Base-by-base conservation (phyloP, 2,888 invertebrate genomes). In the Campoplex nolae region DNA sequence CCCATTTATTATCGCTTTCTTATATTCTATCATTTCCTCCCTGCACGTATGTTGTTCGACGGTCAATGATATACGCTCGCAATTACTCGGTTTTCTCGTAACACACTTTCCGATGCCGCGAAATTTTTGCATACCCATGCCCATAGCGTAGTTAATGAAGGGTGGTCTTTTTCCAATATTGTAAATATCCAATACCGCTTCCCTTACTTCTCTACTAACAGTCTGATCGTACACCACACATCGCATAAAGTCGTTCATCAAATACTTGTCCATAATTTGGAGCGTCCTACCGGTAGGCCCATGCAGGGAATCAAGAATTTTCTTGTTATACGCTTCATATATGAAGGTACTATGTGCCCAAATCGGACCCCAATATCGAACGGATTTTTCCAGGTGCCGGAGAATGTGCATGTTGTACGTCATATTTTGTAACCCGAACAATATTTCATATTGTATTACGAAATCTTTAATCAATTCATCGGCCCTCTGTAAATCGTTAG, bases 1-100 rank as follows among this genome's bases (percentile, higher is more conserved):
- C 51, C 71, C 71, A 16, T 71, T 71, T 71, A 71, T 54, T 71
- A 35, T 32, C 51, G 51, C 32, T 71, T 71, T 71, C 18, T 51
- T 71, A 32, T 71, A 71, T 16, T 28, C 18, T 16, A 32, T 71
- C 51, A 71, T 45, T 48, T 71, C 28, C 16, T 32, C 71, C 32
- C 13, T 51, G 32, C 71, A 71, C 2, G 51, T 71, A 4, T 48
- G 32, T 32, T 71, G 48, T 71, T 32, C 51, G 8, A 8, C 71
- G 23, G 71, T 48, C 23, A 71, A 71, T 54, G 71, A 51, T 23
- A 7, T 16, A 71, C 71, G 71, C 13, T 71, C 71, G n/a, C 7
- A 35, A 71, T 51, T 6, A 71, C 54, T 71, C 51, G 51, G 48
- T 4, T 71, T 71, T 71, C 71, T 71, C 48, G 7, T 54, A 7